Base-by-base conservation (phyloP, 2,113 vertebrate genomes). In the Setophaga petechia region DNA sequence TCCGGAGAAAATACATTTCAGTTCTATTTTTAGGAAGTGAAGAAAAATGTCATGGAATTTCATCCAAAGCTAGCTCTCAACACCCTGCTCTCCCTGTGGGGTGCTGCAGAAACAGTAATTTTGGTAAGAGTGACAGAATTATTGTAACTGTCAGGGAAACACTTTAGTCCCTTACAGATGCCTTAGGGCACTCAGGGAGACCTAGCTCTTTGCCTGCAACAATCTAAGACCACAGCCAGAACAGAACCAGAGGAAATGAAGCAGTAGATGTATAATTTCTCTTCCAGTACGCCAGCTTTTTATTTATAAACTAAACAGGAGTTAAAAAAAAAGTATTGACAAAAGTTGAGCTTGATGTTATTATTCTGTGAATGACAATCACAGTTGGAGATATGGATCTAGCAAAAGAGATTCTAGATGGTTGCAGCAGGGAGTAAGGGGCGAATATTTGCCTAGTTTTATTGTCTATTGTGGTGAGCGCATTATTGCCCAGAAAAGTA, bases 101-200 rank as follows among this genome's bases (percentile, higher is more conserved):
- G 65, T 77, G 43, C 75, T 88, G 68, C 57, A 88, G 68, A 80
- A 93, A 69, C 28, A 68, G 57, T 71, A 74, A 90, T 84, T 95
- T 83, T 63, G 49, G 46, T 74, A 80, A 94, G 71, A 95, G 63
- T 90, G 72, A 92, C 68, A 86, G 57, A 80, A 90, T 74, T 85
- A 92, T 57, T 84, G 1, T 47, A 90, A 61, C 67, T 77, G 75
- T 39, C 65, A 93, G 33, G 49, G 55, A 93, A 89, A 89, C 67
- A 43, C 62, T 91, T 85, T 10, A 43, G 31, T 68, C 25, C 62
- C 21, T 37, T 76, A 51, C 46, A 76, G 58, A 51, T 59, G 63
- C 35, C 85, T 81, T 35, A 25, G 59, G 61, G 27, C 22, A 11
- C 17, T 52, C 20, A 47, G 37, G 52, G 62, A 73, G 66, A 68